Conservation (phyloP, 2,113 vertebrate genomes). For the Sigmodon hispidus region DNA sequence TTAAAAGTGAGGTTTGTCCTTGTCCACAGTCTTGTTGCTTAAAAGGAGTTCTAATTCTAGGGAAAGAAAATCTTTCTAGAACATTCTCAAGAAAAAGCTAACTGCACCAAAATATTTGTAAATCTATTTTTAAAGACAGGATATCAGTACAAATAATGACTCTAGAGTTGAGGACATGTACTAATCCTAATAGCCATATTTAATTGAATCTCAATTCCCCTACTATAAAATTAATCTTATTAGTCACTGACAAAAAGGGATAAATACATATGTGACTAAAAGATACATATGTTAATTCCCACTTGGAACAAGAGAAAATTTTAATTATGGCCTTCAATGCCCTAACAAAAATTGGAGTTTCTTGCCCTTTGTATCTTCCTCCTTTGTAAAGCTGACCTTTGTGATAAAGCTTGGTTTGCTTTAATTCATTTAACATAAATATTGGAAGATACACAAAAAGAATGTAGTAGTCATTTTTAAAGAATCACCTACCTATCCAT, state of each 20-base stretch:
- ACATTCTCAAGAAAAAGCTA: slow-evolving; percentile 52
- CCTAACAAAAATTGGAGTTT: slow-evolving; percentile 19
- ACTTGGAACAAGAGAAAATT: not conserved
- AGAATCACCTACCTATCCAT: slow-evolving; percentile 23
- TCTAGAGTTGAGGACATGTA: not conserved
- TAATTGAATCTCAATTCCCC: slow-evolving; percentile 53
- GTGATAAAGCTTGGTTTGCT: not conserved
- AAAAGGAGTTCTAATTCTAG: slow-evolving; percentile 31
- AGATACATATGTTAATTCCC: not conserved
- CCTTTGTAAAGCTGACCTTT: not conserved
- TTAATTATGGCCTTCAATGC: not conserved
- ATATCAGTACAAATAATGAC: not conserved
- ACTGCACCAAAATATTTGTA: slow-evolving; percentile 2
- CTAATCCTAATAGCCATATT: slow-evolving; percentile 20
- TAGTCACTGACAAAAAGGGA: not conserved
- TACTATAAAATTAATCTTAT: slow-evolving; percentile 21
- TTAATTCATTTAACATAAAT: slow-evolving; percentile 43
- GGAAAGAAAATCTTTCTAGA: slow-evolving; percentile 49
- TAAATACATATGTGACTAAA: not conserved
- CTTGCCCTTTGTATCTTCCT: not conserved
- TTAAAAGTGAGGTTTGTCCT: not conserved
- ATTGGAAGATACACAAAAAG: not conserved
- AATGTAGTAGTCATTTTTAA: slow-evolving; percentile 45
- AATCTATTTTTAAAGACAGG: slow-evolving; percentile 22
- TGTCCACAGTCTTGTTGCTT: slow-evolving; percentile 24